phyloP scores from a whole-genome alignment of 2,797 vertebrate species.

The Glossophaga mutica region DNA sequence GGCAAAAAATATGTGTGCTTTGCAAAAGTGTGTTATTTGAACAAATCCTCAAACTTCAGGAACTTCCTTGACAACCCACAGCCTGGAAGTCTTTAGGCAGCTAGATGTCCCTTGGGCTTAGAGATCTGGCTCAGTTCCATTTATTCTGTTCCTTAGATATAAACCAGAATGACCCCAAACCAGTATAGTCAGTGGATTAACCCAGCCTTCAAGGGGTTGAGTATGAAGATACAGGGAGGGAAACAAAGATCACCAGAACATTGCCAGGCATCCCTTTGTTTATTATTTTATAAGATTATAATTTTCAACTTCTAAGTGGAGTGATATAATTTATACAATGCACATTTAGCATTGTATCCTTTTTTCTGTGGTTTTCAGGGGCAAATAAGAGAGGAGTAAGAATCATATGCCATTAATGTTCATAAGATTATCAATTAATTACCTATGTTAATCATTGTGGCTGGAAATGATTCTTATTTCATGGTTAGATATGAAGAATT shows the following conservation, averaged over 20 bases:
- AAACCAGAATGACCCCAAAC: constrained; percentile 33
- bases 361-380: background rate
- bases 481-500: background rate
- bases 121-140: background rate
- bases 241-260: constrained; percentile 43
- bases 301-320: background rate
- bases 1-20: background rate
- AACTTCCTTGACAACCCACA: constrained; percentile 21
- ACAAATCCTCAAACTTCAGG: background rate
- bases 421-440: background rate
- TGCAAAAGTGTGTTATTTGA: background rate
- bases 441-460: background rate
- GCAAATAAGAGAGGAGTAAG: background rate
- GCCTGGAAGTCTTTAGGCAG: background rate
- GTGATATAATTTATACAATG: background rate
- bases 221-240: background rate
- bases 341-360: background rate
- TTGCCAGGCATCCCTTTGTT: constrained; percentile 1
- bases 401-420: background rate
- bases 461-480: background rate
- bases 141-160: constrained; percentile 23
- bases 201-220: background rate
- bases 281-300: constrained; percentile 27
- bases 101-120: background rate
- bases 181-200: constrained; percentile 1